Evolutionary conservation across 2,888 invertebrate species (phyloP), one percentile per base, ranked within the genome.

Genomic region (Drosophila longiperda): DNA sequence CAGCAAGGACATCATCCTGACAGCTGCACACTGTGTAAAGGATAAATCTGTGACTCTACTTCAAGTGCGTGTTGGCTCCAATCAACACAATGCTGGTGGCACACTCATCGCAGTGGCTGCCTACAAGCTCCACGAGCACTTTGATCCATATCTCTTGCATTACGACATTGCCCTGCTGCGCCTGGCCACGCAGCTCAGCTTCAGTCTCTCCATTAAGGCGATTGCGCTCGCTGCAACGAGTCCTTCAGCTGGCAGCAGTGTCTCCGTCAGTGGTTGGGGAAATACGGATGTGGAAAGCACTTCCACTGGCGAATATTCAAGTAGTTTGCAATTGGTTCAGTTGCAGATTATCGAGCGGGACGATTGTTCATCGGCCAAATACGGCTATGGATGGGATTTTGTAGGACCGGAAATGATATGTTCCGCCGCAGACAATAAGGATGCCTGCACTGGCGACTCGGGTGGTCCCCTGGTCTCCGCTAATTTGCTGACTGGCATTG

Each of bases 121-220:
- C 32, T 82, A 74, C 36, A 57, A 52, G 12, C n/a, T 80, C 3
- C 90, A 89, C 26, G 88, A 88, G 20, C 48, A 33, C 5, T 89
- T 75, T 33, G 63, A 88, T 8, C 6, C 63, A 12, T 42, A 60
- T 1, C 71, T 73, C 5, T 53, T 84, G 49, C 64, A 94, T 70
- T 93, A 93, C 71, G 95, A 95, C 64, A 92, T 95, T 17, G 95
- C 95, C 0, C 75, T 95, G 0, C 77, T 95, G 2, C 83, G 82
- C 33, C 50, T 91, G 49, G 32, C 59, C 17, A 67, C 65, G 1
- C 66, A 66, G 1, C 73, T 90, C 6, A 78, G 36, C 12, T 87
- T 71, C 17, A 62, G 77, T 3, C 61, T 81, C 7, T 70, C 67
- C 9, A 75, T 84, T 5, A 87, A 84, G 40, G 73, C 89, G 17